A percentile compares a stretch with the other conserved stretches of the same genome.
phyloP scores from a whole-genome alignment of 2,888 invertebrate genomes.

The Siphonodentalium dalli region DNA sequence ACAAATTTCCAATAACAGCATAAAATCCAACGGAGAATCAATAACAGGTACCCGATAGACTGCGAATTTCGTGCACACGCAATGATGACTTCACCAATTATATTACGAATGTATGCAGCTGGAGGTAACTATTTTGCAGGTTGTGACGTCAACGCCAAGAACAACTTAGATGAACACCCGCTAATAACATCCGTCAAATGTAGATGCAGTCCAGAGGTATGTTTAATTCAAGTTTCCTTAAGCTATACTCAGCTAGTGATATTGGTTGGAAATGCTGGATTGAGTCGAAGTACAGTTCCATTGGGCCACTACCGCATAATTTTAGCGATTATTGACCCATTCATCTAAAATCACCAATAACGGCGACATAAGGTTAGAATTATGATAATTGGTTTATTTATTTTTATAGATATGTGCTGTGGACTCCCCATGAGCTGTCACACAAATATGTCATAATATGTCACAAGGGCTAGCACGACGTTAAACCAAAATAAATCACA shows the following conservation, averaged over 20 bases:
- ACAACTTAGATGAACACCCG: conserved; percentile 52
- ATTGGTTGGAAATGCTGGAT: too few relatives aligned
- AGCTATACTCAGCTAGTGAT: background rate
- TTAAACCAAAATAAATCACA: too few relatives aligned
- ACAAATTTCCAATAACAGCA: too few relatives aligned
- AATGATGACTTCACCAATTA: background rate
- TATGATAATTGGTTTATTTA: background rate
- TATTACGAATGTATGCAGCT: background rate
- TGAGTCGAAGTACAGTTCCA: background rate
- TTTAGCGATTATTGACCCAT: background rate
- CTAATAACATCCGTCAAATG: conserved; percentile 50
- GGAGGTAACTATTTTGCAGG: conserved; percentile 36
- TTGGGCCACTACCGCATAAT: background rate
- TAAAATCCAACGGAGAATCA: too few relatives aligned
- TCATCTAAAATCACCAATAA: too few relatives aligned
- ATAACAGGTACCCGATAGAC: too few relatives aligned
- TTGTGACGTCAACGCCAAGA: conserved; percentile 48
- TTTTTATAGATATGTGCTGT: too few relatives aligned
- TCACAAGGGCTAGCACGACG: too few relatives aligned
- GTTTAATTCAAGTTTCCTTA: background rate
- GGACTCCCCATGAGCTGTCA: too few relatives aligned
- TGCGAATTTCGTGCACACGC: too few relatives aligned
- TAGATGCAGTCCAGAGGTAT: conserved; percentile 42
- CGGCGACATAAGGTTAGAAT: background rate
- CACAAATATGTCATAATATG: too few relatives aligned